phyloP scores from a whole-genome alignment of 2,797 vertebrate species.

The Astyanax mexicanus region DNA sequence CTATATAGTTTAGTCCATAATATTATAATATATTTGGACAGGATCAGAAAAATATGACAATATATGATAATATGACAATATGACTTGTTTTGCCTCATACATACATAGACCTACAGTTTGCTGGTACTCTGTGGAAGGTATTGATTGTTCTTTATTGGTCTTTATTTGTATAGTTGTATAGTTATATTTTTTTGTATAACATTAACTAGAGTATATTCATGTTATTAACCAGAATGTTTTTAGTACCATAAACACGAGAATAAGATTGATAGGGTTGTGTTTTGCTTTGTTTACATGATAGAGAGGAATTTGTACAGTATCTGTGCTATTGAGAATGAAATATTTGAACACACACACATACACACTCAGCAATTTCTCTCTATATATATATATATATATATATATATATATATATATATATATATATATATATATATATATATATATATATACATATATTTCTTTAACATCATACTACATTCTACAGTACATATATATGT shows the following conservation, averaged over 20 bases:
- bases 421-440: too few species aligned
- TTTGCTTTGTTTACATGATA: constrained; percentile 65
- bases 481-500: constrained; percentile 39
- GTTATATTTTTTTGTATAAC: constrained; percentile 67
- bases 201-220: constrained; percentile 75
- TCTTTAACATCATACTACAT: constrained; percentile 5
- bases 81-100: constrained; percentile 23
- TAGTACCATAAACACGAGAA: constrained; percentile 70
- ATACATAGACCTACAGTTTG: constrained; percentile 36
- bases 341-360: not conserved
- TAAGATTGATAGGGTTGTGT: constrained; percentile 54
- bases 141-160: constrained; percentile 68
- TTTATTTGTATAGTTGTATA: constrained; percentile 81
- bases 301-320: constrained; percentile 45
- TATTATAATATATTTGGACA: too few species aligned
- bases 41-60: constrained; percentile 16
- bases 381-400: too few species aligned
- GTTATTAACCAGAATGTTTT: constrained; percentile 78
- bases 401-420: too few species aligned
- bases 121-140: constrained; percentile 74
- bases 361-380: too few species aligned
- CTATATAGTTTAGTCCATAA: not conserved
- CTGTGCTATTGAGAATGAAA: constrained; percentile 26
- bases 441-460: too few species aligned
- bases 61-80: constrained; percentile 14